Evolutionary conservation across 2,113 vertebrate species (phyloP).

Genomic region (cattle (Bos taurus)): ARS-UCD2.0 NC_037351.1:59136001-59136500

Average conservation of each 20-base stretch:
- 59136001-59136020: not conserved
- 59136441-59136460: not conserved
- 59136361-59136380: not conserved
- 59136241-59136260: not conserved
- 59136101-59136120: not conserved
- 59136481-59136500: not conserved
- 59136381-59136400: not conserved
- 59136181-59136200: not conserved
- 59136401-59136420: not conserved
- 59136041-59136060: not conserved
- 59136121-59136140: not conserved
- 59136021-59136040: not conserved
- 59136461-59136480: not conserved
- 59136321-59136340: not conserved
- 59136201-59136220: not conserved
- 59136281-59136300: not conserved
- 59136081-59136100: not conserved
- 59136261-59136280: not conserved
- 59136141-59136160: not conserved
- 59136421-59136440: not conserved
- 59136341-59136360: not conserved
- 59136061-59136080: not conserved
- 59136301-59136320: not conserved
- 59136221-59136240: not conserved
- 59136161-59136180: not conserved